Evolutionary conservation across 2,797 vertebrate species (phyloP).

Genomic region (Myotis planiceps): DNA sequence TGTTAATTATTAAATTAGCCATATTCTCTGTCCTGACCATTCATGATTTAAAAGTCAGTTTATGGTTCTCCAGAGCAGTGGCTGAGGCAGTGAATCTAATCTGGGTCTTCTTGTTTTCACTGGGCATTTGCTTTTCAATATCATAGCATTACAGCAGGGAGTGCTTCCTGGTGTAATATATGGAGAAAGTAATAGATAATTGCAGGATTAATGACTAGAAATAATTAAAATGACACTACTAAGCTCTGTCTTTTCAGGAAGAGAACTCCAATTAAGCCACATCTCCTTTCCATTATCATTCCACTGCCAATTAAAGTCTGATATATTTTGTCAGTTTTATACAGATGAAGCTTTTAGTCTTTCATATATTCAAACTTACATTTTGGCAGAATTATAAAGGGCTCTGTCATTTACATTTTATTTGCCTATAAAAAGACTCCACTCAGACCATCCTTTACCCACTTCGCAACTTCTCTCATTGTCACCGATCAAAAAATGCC

Average conservation of each 20-base stretch:
- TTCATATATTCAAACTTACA: conserved; percentile 80
- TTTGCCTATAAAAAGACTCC: conserved; percentile 64
- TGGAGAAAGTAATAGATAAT: conserved; percentile 63
- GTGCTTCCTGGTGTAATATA: conserved; percentile 55
- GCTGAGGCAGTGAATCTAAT: not conserved
- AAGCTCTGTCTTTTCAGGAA: conserved; percentile 61
- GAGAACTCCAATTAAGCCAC: conserved; percentile 69
- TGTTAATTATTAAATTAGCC: conserved; percentile 2
- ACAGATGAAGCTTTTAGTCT: conserved; percentile 70
- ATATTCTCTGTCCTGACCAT: not conserved
- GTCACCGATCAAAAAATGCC: not conserved
- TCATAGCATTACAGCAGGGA: conserved; percentile 23
- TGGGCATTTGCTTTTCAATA: conserved; percentile 62
- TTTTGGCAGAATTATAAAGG: conserved; percentile 81
- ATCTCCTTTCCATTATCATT: conserved; percentile 73
- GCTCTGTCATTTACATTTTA: conserved; percentile 78
- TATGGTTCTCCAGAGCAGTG: not conserved
- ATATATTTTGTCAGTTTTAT: conserved; percentile 83
- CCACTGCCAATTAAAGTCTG: conserved; percentile 72
- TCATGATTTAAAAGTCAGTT: not conserved
- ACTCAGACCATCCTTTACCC: not conserved
- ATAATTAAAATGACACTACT: conserved; percentile 78
- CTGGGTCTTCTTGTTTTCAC: conserved; percentile 5
- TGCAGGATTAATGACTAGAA: conserved; percentile 72
- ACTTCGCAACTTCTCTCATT: not conserved